Conservation (phyloP, 2,888 invertebrate species). For the Pammene aurita region DNA sequence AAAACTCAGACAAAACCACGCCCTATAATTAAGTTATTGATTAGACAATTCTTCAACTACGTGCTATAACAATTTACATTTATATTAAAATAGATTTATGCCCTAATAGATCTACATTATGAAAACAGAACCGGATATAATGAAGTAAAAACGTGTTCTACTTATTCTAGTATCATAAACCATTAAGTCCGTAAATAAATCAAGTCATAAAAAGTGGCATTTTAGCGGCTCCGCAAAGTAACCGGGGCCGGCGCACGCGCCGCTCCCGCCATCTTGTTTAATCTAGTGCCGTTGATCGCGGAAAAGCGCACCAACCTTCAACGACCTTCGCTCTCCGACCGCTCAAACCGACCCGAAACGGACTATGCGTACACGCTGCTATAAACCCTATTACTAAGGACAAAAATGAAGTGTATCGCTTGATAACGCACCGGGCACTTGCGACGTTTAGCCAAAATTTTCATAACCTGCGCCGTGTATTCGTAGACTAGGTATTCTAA, state of each 20-base stretch:
- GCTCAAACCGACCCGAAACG: slow-evolving; percentile 60
- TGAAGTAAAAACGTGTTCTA: slow-evolving; percentile 29
- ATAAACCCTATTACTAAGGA: slow-evolving; percentile 46
- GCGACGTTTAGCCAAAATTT: slow-evolving; percentile 46
- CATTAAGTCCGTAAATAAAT: slow-evolving; percentile 48
- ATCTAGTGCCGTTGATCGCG: slow-evolving; percentile 83
- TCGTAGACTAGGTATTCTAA: slow-evolving; percentile 68
- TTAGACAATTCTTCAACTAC: background rate
- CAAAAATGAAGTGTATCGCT: slow-evolving; percentile 47
- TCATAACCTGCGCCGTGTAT: slow-evolving; percentile 64
- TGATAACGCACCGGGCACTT: slow-evolving; percentile 44
- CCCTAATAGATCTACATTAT: background rate
- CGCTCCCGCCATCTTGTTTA: slow-evolving; percentile 81
- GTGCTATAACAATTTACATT: slow-evolving; percentile 1
- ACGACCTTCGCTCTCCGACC: slow-evolving; percentile 83
- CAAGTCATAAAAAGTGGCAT: slow-evolving; percentile 55
- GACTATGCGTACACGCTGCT: slow-evolving; percentile 43
- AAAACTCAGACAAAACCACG: background rate
- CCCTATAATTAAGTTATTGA: background rate
- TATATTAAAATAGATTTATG: slow-evolving; percentile 13
- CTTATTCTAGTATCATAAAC: slow-evolving; percentile 31
- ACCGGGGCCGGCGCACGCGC: slow-evolving; percentile 78
- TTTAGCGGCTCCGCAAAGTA: slow-evolving; percentile 65
- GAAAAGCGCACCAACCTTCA: slow-evolving; percentile 83
- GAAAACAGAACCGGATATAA: slow-evolving; percentile 12